These are phyloP conservation scores for Gracilinanus agilis DNA, from an alignment of 2,113 vertebrate genomes.

Conservation along the genomic window DNA sequence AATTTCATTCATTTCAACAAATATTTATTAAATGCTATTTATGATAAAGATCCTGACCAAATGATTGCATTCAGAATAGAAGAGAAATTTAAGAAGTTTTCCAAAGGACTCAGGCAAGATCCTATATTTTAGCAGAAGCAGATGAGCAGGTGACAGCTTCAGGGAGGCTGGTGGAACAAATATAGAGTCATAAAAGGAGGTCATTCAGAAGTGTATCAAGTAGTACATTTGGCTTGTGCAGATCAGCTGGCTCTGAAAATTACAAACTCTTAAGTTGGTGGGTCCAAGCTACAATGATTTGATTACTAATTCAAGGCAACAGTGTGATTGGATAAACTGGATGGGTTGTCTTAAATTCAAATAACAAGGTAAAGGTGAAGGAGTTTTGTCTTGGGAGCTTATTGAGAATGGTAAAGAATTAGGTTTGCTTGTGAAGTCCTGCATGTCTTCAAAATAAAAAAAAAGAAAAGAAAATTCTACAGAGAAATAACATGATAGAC, in stretches of 20 bases:
- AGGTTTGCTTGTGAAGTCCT: constrained; percentile 45
- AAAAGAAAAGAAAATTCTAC: not conserved
- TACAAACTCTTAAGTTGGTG: not conserved
- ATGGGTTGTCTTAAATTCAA: not conserved
- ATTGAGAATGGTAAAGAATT: not conserved
- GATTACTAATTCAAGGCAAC: not conserved
- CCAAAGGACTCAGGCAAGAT: not conserved
- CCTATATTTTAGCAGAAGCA: not conserved
- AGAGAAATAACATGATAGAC: not conserved
- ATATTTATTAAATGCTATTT: too few species aligned
- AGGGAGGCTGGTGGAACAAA: not conserved
- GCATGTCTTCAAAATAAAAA: constrained; percentile 42
- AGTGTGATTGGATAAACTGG: not conserved
- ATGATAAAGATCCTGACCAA: not conserved
- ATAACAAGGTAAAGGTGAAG: not conserved
- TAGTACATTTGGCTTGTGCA: not conserved
- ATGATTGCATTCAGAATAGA: not conserved
- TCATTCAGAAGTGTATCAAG: not conserved
- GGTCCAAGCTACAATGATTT: not conserved
- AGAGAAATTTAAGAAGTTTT: not conserved
- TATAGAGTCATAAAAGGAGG: not conserved
- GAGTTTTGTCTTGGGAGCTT: not conserved
- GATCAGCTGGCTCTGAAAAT: not conserved
- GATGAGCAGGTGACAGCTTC: not conserved
- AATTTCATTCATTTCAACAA: too few species aligned